Base-by-base conservation (phyloP, 2,888 invertebrate genomes). In the Ennomos fuscantarius region DNA sequence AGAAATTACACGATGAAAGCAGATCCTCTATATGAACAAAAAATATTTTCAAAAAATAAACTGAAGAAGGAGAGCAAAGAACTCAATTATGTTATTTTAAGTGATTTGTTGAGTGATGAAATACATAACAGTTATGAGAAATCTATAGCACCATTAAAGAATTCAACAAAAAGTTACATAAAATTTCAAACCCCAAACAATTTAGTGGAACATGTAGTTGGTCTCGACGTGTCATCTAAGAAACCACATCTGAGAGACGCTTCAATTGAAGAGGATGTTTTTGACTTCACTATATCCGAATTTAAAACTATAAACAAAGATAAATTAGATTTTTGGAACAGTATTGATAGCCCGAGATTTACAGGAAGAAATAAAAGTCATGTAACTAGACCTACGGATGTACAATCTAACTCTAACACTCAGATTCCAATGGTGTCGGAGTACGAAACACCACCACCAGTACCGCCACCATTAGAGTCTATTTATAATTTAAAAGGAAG, bases 371-470 rank as follows among this genome's bases (percentile, higher is more conserved):
- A 74, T 58, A 81, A 72, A 65, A 55, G 35, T 33, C 40, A 55
- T 54, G 63, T 15, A 36, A 43, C 53, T 59, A 69, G 61, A 58
- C 44, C 49, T n/a, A 66, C 49, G 2, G 47, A 11, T 11, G 71
- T 70, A 35, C 57, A 55, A 49, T 59, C 57, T 33, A 49, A 60
- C 40, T 68, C 73, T 9, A 62, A 61, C 32, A 78, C 72, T n/a
- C 69, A 70, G 2, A 58, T 74, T 37, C 67, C 74, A 9, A 70
- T 48, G 13, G 61, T 86, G 65, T 81, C 84, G 8, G 81, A 85
- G 63, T 85, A 69, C 65, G 89, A 88, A 78, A 83, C 82, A 0
- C 86, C 88, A 9, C 86, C 88, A 31, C 80, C 84, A n/a, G 62
- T 69, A 13, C 52, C 64, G 1, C 44, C 3, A 34, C 60, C 10